Base-by-base conservation (phyloP, 2,113 vertebrate species). In the Sylvilagus bachmani region DNA sequence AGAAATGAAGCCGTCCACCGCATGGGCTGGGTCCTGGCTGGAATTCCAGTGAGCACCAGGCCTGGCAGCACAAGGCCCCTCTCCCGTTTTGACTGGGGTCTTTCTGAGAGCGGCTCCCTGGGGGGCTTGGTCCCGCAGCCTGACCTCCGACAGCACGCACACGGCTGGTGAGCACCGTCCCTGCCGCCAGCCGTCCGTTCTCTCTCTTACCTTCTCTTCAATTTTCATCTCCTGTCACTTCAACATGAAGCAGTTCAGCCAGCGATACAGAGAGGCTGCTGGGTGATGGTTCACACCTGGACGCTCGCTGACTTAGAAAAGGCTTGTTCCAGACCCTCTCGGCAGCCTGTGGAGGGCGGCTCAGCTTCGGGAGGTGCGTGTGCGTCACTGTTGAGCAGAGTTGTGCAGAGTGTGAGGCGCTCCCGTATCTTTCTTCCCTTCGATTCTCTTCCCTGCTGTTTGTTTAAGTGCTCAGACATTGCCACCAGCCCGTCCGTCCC, bases 401-500 rank as follows among this genome's bases (percentile, higher is more conserved):
- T 62, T 85, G 22, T 36, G 64, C 3, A 64, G 89, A 70, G 70
- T 79, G 64, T 53, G 74, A 85, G 21, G 11, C 24, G 49, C 24
- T 49, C 2, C 29, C 2, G 14, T 58, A 8, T 86, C 91, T 88
- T 86, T 83, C 86, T 95, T 75, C 36, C 55, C 7, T 74, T 91
- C 86, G 29, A 61, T 78, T 85, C 10, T 86, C 62, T 91, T 82
- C 27, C 51, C 36, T 92, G 21, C 62, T 71, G 22, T 27, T 95
- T 79, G 78, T 96, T 90, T 51, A 95, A 90, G 71, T 74, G 86
- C 87, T 83, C 7, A 44, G 24, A 66, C 85, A 77, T 90, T 85
- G 70, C 82, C 79, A 86, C 10, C 55, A 55, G 66, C 62, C 25
- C 29, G 6, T 67, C 25, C 29, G 6, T 78, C 67, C 53, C 49